phyloP scores from a whole-genome alignment of 2,797 vertebrate genomes.

The Pseudocheirus occidentalis region DNA sequence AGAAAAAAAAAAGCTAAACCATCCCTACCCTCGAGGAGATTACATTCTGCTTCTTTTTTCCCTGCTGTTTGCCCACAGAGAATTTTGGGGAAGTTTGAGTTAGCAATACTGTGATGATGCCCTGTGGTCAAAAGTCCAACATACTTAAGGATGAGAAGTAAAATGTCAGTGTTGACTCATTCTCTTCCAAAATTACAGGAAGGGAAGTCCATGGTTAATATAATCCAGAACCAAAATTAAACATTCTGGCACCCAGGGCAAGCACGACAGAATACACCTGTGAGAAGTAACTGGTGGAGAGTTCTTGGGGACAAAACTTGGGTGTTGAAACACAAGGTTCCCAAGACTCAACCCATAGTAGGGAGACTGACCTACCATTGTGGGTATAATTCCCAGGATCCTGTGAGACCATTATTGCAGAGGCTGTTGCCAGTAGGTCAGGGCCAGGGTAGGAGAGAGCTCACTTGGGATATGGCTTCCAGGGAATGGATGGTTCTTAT shows the following conservation, averaged over 20 bases:
- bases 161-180: background rate
- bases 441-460: background rate
- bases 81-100: slow-evolving; percentile 10
- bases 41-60: background rate
- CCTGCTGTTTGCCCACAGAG: background rate
- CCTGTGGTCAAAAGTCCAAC: background rate
- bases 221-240: background rate
- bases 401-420: background rate
- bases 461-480: background rate
- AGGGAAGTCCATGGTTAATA: slow-evolving; percentile 1
- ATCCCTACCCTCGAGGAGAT: background rate
- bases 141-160: background rate
- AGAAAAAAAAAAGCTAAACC: background rate
- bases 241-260: background rate
- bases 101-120: background rate
- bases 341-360: too few species aligned
- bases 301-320: background rate
- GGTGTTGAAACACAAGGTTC: background rate
- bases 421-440: background rate
- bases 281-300: background rate
- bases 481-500: background rate
- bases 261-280: background rate
- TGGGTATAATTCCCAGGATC: background rate
- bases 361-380: background rate
- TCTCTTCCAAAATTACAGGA: background rate